These are phyloP conservation scores for Taphrorychus bicolor DNA, from an alignment of 2,888 invertebrate species.

Conservation along the genomic window DNA sequence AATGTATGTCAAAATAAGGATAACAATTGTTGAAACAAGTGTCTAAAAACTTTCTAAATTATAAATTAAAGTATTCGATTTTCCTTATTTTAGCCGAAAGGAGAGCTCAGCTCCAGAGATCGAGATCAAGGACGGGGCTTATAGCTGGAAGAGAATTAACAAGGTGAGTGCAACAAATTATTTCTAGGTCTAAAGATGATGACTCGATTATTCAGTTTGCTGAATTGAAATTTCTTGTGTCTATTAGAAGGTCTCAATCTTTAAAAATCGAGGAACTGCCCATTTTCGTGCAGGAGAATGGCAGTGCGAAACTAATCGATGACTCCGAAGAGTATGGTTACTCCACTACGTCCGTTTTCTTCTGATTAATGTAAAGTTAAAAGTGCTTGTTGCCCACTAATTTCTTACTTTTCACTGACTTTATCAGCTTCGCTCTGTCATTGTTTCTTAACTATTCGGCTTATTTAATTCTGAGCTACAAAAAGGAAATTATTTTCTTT, in stretches of 20 bases:
- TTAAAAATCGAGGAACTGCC: conserved; percentile 22
- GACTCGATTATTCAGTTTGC: too few relatives aligned
- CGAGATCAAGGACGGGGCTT: conserved; percentile 83
- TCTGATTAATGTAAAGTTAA: conserved; percentile 42
- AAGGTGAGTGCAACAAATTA: conserved; percentile 63
- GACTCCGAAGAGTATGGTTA: conserved; percentile 44
- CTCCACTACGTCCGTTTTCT: conserved; percentile 47
- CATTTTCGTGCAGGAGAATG: conserved; percentile 19
- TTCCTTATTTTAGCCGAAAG: conserved; percentile 74
- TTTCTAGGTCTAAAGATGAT: too few relatives aligned
- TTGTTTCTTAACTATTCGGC: too few relatives aligned
- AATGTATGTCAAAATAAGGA: background rate
- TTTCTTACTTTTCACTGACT: too few relatives aligned
- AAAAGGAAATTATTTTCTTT: too few relatives aligned
- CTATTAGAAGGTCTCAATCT: conserved; percentile 28
- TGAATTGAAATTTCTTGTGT: too few relatives aligned
- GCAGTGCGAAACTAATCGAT: conserved; percentile 33
- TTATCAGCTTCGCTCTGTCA: too few relatives aligned
- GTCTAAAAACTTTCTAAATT: background rate
- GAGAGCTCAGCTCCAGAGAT: conserved; percentile 87
- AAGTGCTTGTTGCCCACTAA: too few relatives aligned
- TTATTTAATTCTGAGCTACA: too few relatives aligned
- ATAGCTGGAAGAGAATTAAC: conserved; percentile 73
- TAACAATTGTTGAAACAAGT: conserved; percentile 5
- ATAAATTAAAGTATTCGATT: background rate